Percentiles rank a stretch among this genome's conserved stretches.
phyloP scores from a whole-genome alignment of 2,113 vertebrate genomes.

The Oceanodroma tethys region DNA sequence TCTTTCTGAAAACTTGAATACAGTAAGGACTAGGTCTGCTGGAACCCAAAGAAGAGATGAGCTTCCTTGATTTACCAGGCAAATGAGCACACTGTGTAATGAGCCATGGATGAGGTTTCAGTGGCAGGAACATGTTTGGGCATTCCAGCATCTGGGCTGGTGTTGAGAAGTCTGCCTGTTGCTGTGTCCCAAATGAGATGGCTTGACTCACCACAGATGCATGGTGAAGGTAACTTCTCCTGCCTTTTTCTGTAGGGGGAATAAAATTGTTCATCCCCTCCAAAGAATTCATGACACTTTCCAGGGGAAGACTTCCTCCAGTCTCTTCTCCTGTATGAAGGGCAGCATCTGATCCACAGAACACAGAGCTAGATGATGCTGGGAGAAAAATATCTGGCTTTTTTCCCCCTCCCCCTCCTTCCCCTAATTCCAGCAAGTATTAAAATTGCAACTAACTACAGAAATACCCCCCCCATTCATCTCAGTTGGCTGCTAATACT shows the following conservation, averaged over 20 bases:
- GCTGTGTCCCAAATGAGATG: not conserved
- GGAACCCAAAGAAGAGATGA: not conserved
- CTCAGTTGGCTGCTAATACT: not conserved
- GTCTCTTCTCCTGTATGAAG: not conserved
- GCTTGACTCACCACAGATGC: not conserved
- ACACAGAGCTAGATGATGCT: not conserved
- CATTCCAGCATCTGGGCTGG: not conserved
- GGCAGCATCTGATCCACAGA: not conserved
- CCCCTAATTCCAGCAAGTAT: not conserved
- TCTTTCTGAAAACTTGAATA: not conserved
- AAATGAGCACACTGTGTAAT: accelerated
- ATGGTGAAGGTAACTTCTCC: not conserved
- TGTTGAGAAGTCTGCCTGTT: not conserved
- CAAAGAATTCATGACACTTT: not conserved
- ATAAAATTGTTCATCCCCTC: not conserved
- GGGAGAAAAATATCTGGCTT: not conserved
- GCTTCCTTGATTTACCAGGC: not conserved
- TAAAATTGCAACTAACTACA: not conserved
- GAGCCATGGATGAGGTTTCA: not conserved
- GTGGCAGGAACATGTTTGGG: not conserved
- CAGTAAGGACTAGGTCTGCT: not conserved
- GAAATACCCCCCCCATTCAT: not conserved
- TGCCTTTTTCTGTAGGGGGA: not conserved
- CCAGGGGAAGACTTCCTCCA: not conserved
- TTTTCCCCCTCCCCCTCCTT: not conserved